Base-by-base conservation (phyloP, 2,888 invertebrate species). In the Thymelicus sylvestris region DNA sequence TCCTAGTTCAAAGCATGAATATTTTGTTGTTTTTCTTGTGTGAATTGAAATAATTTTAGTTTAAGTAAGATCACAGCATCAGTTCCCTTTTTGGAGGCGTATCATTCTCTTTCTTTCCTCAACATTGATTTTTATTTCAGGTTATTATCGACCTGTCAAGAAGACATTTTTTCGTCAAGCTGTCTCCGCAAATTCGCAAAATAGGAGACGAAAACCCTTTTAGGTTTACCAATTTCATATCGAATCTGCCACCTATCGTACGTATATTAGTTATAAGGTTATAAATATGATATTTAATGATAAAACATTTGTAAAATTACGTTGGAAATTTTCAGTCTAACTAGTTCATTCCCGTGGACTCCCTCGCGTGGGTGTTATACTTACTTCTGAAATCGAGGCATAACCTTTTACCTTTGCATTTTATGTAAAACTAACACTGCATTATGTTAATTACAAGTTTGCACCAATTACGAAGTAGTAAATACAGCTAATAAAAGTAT, bases 101-200 rank as follows among this genome's bases (percentile, higher is more conserved):
- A 59, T 52, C 39, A 64, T 69, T 64, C 19, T 19, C 7, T 41
- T 55, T 69, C 77, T 83, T 83, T 85, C 79, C 74, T 74, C 80
- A 85, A 89, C 90, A 92, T 92, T 91, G 90, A 90, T 91, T 92
- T 92, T 90, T 88, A 89, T 93, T 93, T 86, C 93, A 93, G 93
- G 93, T 93, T 93, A 93, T 86, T 92, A 91, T 90, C 92, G 91
- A 93, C 88, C 92, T 92, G 92, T 92, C 93, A 93, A 89, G 92
- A 86, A 86, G 92, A 92, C 92, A 92, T 92, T 92, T 93, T 88
- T 90, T 88, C 87, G 84, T 83, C 85, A 85, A 87, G 85, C 86
- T 85, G 91, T 89, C 80, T 82, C 82, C 81, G 82, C 85, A 90
- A 92, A 84, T 86, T 90, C 88, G 90, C 93, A 94, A 93, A 93